These are phyloP conservation scores for Magallana ariakensis DNA, from an alignment of 1,140 invertebrate species.

Conservation along the genomic window DNA sequence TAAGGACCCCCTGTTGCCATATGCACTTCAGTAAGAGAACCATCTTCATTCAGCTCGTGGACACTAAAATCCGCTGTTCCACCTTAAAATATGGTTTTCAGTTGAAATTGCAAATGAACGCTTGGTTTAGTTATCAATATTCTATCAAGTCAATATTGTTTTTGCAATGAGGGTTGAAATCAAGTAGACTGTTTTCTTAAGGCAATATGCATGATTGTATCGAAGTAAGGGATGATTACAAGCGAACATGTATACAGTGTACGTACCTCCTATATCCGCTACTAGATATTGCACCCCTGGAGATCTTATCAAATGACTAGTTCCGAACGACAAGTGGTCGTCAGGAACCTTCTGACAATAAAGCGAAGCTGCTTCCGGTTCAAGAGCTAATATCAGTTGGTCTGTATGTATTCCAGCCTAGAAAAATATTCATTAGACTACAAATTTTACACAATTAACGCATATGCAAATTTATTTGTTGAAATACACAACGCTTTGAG, in stretches of 20 bases:
- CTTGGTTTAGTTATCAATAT: too few species aligned
- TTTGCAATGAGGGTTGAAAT: too few species aligned
- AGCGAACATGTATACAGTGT: too few species aligned
- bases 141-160: too few species aligned
- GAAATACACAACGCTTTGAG: too few species aligned
- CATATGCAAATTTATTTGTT: too few species aligned
- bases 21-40: neutral
- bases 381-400: neutral
- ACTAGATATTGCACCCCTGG: neutral
- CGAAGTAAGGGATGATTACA: too few species aligned
- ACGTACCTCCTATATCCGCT: neutral
- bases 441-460: too few species aligned
- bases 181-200: too few species aligned
- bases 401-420: slow-evolving; percentile 14
- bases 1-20: slow-evolving; percentile 43
- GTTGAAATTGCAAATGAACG: too few species aligned
- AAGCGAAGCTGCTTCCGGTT: neutral
- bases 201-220: too few species aligned
- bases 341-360: slow-evolving; percentile 10
- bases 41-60: neutral
- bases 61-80: slow-evolving; percentile 4
- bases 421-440: neutral
- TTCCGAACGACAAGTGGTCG: neutral
- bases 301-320: neutral
- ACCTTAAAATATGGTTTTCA: neutral